Conservation (phyloP, 2,888 invertebrate species). For the Limnephilus auricula region DNA sequence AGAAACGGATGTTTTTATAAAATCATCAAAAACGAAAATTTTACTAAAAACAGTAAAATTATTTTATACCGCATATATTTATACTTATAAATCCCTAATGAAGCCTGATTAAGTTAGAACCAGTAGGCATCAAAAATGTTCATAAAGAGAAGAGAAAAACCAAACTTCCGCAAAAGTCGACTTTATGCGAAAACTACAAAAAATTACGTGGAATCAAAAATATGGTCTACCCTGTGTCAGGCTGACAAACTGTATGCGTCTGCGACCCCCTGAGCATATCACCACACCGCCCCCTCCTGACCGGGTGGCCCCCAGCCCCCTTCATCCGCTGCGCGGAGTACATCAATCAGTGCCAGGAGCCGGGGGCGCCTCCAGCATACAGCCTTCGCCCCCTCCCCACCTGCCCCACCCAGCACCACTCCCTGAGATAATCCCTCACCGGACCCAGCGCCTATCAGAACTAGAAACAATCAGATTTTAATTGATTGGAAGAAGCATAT, state of each 20-base stretch:
- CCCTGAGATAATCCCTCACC: neutral
- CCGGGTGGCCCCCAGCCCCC: neutral
- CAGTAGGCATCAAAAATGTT: too few species aligned
- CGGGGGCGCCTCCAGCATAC: neutral
- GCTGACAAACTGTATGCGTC: neutral
- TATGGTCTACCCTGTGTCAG: neutral
- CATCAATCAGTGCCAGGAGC: constrained; percentile 25
- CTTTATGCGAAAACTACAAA: neutral
- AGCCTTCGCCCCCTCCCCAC: neutral
- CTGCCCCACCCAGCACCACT: neutral
- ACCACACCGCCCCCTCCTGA: neutral
- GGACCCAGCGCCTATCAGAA: neutral
- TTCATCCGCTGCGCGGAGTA: neutral
- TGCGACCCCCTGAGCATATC: neutral
- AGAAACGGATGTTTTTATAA: too few species aligned
- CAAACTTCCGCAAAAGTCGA: neutral
- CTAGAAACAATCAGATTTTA: neutral
- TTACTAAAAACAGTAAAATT: too few species aligned
- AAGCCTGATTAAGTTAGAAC: too few species aligned
- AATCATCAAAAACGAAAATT: too few species aligned
- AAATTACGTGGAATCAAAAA: neutral
- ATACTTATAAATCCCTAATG: too few species aligned
- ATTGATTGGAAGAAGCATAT: neutral
- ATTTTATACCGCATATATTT: too few species aligned
- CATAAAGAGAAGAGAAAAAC: too few species aligned